Conservation (phyloP, 2,888 invertebrate species). For the Argyresthia goedartella region DNA sequence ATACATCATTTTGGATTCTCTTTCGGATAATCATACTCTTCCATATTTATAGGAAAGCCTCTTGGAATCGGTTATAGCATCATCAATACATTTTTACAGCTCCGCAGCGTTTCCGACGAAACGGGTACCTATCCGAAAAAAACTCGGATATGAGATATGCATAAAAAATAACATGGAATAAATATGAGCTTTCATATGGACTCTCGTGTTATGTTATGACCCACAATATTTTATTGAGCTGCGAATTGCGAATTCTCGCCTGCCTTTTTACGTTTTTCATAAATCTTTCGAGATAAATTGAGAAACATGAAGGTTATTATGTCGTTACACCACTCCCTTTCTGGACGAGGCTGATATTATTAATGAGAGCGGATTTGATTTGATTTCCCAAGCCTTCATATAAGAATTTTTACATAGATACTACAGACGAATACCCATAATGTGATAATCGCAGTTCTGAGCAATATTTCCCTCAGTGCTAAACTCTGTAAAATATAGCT, state of each 20-base stretch:
- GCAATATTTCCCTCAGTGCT: too few species aligned
- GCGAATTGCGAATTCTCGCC: constrained; percentile 16
- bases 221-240: constrained; percentile 24
- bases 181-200: constrained; percentile 18
- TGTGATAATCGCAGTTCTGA: too few species aligned
- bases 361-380: background rate
- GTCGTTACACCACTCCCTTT: background rate
- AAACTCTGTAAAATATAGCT: too few species aligned
- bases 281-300: constrained; percentile 20
- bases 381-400: background rate
- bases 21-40: too few species aligned
- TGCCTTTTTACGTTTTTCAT: constrained; percentile 13
- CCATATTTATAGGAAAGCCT: too few species aligned
- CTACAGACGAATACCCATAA: too few species aligned
- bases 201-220: constrained; percentile 13
- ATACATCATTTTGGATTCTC: too few species aligned
- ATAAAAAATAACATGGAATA: constrained; percentile 30
- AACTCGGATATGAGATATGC: constrained; percentile 28
- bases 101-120: too few species aligned
- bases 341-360: background rate
- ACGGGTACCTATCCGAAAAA: constrained; percentile 2
- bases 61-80: too few species aligned
- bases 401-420: too few species aligned
- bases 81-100: too few species aligned
- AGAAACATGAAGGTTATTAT: constrained; percentile 18